Evolutionary conservation across 2,113 vertebrate genomes (phyloP), one percentile per base, ranked within the genome.

Genomic region (Argyrosomus japonicus): DNA sequence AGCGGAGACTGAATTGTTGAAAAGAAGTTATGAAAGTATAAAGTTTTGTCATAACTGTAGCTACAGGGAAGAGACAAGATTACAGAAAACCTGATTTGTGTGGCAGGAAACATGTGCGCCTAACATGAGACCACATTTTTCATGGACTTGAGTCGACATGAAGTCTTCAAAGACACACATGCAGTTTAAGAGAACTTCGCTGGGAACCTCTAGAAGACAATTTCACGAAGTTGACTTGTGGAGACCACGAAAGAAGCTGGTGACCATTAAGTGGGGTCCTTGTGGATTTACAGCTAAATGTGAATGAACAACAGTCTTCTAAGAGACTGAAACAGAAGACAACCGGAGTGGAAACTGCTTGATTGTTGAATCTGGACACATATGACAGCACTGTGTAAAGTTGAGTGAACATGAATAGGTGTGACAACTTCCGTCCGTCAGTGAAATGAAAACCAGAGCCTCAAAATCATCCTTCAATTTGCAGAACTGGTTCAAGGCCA

Each of bases 21-120:
- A 62, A 69, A 56, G n/a, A 3, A 25, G 17, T 54, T 47, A 58
- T 45, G 32, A 53, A 58, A 25, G 50, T 36, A 51, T 81, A 14
- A 50, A 40, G 21, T 74, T 60, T 32, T 57, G 29, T 72, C 53
- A 47, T 64, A 18, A 13, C 12, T 47, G 23, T 47, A 68, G 14
- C 13, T 61, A 12, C 64, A 51, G n/a, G 25, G 21, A 57, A 70
- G 23, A 18, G 50, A n/a, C 13, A 0, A 65, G 23, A 14, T 29
- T 27, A 53, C 7, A 65, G 36, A 45, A 56, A 47, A 74, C 7
- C 56, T 50, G 75, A 45, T 47, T 69, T 58, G 51, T 65, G 36
- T 48, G 45, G 50, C 62, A 53, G 64, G 58, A 70, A 69, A 82
- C 75, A 60, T 70, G 63, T 58, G 75, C 45, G 58, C 17, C 9